These are phyloP conservation scores for Drosophila tropicalis DNA, from an alignment of 1,140 invertebrate genomes.

Conservation along the genomic window DNA sequence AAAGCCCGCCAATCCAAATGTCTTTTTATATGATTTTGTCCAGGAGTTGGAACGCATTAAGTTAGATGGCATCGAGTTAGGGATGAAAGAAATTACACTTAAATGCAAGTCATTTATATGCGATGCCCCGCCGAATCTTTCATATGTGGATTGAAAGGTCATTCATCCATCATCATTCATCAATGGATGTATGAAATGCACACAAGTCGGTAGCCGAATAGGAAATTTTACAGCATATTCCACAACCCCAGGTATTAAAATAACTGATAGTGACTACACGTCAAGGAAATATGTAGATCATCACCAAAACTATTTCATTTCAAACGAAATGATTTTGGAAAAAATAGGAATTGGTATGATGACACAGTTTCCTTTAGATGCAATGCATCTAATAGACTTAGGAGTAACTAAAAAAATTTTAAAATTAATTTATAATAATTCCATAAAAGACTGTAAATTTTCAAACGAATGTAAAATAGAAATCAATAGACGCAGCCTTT, in stretches of 20 bases:
- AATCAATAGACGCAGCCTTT: constrained; percentile 11
- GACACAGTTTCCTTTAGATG: too few species aligned
- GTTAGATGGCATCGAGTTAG: background rate
- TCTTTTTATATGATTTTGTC: constrained; percentile 8
- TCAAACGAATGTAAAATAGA: constrained; percentile 7
- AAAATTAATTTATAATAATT: constrained; percentile 6
- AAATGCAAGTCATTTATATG: background rate
- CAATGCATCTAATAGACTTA: constrained; percentile 1
- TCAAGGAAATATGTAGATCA: background rate
- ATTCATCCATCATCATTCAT: constrained; percentile 12
- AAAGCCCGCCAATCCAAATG: constrained; percentile 12
- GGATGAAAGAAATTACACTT: background rate
- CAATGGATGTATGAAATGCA: constrained; percentile 13
- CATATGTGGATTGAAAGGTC: constrained; percentile 15
- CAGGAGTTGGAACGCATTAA: constrained; percentile 9
- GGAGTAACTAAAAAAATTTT: constrained; percentile 2
- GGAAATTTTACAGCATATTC: constrained; percentile 12
- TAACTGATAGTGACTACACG: background rate
- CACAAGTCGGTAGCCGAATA: too few species aligned
- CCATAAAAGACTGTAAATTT: background rate
- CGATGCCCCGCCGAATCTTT: constrained; percentile 3
- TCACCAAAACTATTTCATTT: constrained; percentile 4
- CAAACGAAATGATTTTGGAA: background rate
- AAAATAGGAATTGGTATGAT: constrained; percentile 3
- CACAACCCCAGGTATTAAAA: background rate